phyloP scores from a whole-genome alignment of 2,797 vertebrate genomes.

The Discoglossus pictus region DNA sequence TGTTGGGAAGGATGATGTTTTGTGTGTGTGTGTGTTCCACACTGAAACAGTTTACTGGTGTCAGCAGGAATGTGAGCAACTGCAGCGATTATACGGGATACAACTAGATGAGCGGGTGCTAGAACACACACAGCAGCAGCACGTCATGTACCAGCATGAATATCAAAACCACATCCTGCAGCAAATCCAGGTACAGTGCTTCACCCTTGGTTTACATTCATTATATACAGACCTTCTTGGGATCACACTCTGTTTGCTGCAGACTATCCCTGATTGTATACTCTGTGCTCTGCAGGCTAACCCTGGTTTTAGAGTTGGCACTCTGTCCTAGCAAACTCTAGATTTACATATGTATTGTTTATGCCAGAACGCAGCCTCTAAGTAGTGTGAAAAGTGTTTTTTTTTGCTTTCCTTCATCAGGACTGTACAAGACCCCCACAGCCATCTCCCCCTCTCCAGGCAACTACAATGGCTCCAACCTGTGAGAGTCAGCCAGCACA shows the following conservation, averaged over 20 bases:
- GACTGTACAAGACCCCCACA: constrained; percentile 73
- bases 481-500: constrained; percentile 96
- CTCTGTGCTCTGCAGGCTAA: no score
- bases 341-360: no score
- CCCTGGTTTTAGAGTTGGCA: no score
- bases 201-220: not conserved
- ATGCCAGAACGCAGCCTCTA: no score
- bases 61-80: constrained; percentile 92
- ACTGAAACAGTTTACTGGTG: not conserved
- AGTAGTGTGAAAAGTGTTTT: no score
- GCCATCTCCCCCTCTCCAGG: constrained; percentile 76
- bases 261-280: no score
- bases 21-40: not conserved
- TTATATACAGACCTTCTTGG: no score
- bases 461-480: constrained; percentile 77
- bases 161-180: constrained; percentile 85
- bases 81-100: constrained; percentile 93
- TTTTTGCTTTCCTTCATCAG: constrained; percentile 53
- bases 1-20: no score
- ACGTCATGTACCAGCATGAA: constrained; percentile 96
- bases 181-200: constrained; percentile 63
- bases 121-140: constrained; percentile 97
- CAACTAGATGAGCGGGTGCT: constrained; percentile 87
- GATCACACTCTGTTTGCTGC: no score
- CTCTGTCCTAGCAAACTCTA: no score